A percentile compares a stretch with the other conserved stretches of the same genome.
Conservation (phyloP, 2,797 vertebrate species). For the Sebastes steindachneri region DNA sequence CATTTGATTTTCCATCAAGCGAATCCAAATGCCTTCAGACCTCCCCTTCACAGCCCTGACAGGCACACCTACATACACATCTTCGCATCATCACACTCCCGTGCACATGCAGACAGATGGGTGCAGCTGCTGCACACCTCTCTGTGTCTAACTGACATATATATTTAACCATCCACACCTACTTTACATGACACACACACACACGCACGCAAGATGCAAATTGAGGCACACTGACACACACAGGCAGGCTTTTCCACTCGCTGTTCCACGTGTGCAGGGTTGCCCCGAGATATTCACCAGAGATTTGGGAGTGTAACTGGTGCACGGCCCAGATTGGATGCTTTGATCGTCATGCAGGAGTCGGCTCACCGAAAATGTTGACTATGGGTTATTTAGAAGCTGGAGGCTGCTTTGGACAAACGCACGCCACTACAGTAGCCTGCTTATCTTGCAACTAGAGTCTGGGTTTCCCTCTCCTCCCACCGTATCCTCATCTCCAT, state of each 20-base stretch:
- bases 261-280: slow-evolving; percentile 21
- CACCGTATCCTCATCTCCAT: slow-evolving; percentile 43
- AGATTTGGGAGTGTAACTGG: slow-evolving; percentile 42
- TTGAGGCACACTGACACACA: slow-evolving; percentile 42
- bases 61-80: slow-evolving; percentile 49
- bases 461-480: slow-evolving; percentile 49
- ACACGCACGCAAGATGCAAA: slow-evolving; percentile 41
- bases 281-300: slow-evolving; percentile 19
- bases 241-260: slow-evolving; percentile 19
- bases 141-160: slow-evolving; percentile 60
- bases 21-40: slow-evolving; percentile 59
- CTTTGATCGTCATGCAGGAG: slow-evolving; percentile 48
- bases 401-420: slow-evolving; percentile 39
- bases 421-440: not conserved
- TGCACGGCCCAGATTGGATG: slow-evolving; percentile 28
- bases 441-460: slow-evolving; percentile 36
- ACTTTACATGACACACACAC: slow-evolving; percentile 40
- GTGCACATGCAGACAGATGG: slow-evolving; percentile 56
- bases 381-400: slow-evolving; percentile 58
- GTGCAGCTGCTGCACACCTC: slow-evolving; percentile 67
- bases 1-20: slow-evolving; percentile 64
- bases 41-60: slow-evolving; percentile 48
- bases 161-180: slow-evolving; percentile 70
- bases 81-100: slow-evolving; percentile 55
- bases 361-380: slow-evolving; percentile 33